phyloP scores from a whole-genome alignment of 2,113 vertebrate species.

The Prinia subflava region DNA sequence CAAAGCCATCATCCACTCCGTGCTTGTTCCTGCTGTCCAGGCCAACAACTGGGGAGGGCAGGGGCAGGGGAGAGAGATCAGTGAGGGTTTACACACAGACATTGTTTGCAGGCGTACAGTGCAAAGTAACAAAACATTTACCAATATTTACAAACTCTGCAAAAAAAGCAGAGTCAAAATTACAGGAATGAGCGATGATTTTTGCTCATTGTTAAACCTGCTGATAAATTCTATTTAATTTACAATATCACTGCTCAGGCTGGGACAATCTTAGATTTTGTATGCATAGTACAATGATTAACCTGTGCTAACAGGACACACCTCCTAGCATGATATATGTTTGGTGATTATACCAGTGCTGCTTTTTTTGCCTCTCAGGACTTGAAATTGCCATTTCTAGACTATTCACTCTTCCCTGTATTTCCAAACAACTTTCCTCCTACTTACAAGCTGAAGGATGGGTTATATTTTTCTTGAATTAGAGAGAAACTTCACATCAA shows the following conservation, averaged over 20 bases:
- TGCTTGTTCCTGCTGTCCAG: constrained; percentile 81
- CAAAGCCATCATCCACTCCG: constrained; percentile 89
- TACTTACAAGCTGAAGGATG: not conserved
- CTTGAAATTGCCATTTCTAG: not conserved
- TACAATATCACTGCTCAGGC: not conserved
- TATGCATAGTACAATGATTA: not conserved
- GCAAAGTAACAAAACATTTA: not conserved
- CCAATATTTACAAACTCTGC: not conserved
- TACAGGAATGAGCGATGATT: not conserved
- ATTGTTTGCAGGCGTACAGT: not conserved
- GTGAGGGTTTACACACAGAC: not conserved
- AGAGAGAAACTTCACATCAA: not conserved
- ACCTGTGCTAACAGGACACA: not conserved
- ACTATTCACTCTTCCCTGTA: not conserved
- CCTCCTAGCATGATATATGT: not conserved
- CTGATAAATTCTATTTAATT: not conserved
- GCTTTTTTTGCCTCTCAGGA: not conserved
- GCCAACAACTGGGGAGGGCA: constrained; percentile 71
- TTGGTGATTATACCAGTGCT: not conserved
- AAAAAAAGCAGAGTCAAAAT: not conserved
- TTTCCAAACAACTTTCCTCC: not conserved
- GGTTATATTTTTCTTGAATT: not conserved
- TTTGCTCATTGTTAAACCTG: not conserved
- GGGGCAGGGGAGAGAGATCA: not conserved
- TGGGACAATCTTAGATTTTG: not conserved